phyloP scores from a whole-genome alignment of 2,888 invertebrate genomes.

The Mantis religiosa region DNA sequence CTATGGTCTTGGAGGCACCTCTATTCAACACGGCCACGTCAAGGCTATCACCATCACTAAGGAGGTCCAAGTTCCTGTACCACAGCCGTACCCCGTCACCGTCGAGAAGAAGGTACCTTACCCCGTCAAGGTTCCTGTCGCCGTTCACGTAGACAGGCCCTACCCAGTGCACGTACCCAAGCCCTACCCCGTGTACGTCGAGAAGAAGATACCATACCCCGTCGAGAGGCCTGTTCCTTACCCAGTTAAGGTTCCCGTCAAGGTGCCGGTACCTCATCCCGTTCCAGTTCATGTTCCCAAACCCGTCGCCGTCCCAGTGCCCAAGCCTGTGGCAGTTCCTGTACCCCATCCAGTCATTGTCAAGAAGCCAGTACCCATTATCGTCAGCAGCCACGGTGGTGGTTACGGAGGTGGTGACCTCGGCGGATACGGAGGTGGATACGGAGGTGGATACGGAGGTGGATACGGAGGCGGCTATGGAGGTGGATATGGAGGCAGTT shows the following conservation, averaged over 20 bases:
- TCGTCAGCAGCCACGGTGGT: neutral
- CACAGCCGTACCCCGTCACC: slow-evolving; percentile 42
- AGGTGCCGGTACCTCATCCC: slow-evolving; percentile 51
- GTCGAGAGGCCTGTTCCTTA: slow-evolving; percentile 35
- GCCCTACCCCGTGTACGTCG: slow-evolving; percentile 34
- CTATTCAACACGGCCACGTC: slow-evolving; percentile 13
- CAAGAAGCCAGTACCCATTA: slow-evolving; percentile 8
- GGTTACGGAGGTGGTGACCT: slow-evolving; percentile 33
- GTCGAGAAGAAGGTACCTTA: slow-evolving; percentile 41
- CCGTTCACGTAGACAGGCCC: slow-evolving; percentile 43
- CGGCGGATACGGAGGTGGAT: slow-evolving; percentile 29
- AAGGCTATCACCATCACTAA: slow-evolving; percentile 27
- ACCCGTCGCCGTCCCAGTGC: slow-evolving; percentile 39
- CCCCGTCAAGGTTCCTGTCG: slow-evolving; percentile 49
- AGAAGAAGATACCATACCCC: slow-evolving; percentile 45
- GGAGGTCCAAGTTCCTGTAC: slow-evolving; percentile 34
- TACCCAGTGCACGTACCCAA: slow-evolving; percentile 55
- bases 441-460: neutral
- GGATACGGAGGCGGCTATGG: neutral
- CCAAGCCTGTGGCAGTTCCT: slow-evolving; percentile 11
- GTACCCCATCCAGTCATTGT: slow-evolving; percentile 10
- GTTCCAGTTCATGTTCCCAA: slow-evolving; percentile 43
- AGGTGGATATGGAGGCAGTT: slow-evolving; percentile 4
- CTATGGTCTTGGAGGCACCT: slow-evolving; percentile 8
- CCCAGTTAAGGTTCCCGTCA: slow-evolving; percentile 52